These are phyloP conservation scores for Chrysina gloriosa DNA, from an alignment of 2,888 invertebrate species.

Conservation along the genomic window DNA sequence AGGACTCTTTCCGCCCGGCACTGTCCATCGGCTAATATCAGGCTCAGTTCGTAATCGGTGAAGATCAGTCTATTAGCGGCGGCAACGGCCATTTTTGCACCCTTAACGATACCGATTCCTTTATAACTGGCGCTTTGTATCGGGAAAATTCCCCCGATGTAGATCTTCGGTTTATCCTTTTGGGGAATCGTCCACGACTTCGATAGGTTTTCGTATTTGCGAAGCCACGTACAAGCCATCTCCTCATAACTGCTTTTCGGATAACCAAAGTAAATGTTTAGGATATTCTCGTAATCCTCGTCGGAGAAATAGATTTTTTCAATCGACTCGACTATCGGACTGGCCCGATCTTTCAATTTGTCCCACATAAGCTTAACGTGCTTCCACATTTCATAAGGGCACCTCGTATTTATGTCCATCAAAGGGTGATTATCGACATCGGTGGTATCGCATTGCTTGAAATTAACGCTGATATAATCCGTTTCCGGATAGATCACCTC, in stretches of 20 bases:
- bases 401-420: conserved; percentile 59
- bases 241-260: conserved; percentile 49
- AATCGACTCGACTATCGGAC: conserved; percentile 66
- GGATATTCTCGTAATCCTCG: conserved; percentile 67
- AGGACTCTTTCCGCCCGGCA: conserved; percentile 80
- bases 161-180: conserved; percentile 59
- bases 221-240: conserved; percentile 78
- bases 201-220: conserved; percentile 60
- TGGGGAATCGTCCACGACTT: conserved; percentile 11
- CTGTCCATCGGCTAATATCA: conserved; percentile 73
- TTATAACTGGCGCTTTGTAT: conserved; percentile 71
- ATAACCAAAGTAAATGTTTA: conserved; percentile 59
- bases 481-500: conserved; percentile 68
- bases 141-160: conserved; percentile 80
- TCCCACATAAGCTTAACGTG: conserved; percentile 76
- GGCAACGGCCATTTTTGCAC: conserved; percentile 72
- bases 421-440: conserved; percentile 48
- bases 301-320: conserved; percentile 67
- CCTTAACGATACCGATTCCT: conserved; percentile 71
- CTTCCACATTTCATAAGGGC: conserved; percentile 77
- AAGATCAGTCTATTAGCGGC: conserved; percentile 69
- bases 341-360: conserved; percentile 68
- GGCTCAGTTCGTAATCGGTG: conserved; percentile 70
- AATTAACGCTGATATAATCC: conserved; percentile 68
- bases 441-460: conserved; percentile 72